Evolutionary conservation across 2,888 invertebrate species (phyloP).

Genomic region (Melitaea athalia): DNA sequence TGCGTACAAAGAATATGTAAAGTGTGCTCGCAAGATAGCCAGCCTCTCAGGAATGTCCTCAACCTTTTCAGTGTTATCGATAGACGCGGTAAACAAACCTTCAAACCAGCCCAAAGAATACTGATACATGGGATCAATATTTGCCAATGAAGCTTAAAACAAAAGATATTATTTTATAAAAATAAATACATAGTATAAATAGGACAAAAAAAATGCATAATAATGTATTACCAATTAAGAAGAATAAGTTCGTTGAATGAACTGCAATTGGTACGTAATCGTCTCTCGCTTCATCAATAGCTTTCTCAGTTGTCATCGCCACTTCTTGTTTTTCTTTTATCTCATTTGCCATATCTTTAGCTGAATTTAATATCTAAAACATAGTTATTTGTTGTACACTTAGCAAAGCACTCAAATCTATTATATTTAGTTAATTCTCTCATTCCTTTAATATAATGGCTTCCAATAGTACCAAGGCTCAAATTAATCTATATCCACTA

Average conservation of each 20-base stretch:
- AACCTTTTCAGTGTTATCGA: constrained; percentile 92
- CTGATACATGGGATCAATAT: constrained; percentile 98
- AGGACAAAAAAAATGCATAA: neutral
- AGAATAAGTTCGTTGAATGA: constrained; percentile 95
- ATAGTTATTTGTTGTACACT: neutral
- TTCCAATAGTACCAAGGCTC: no score
- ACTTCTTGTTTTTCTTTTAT: constrained; percentile 95
- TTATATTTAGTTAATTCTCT: no score
- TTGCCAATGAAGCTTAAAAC: constrained; percentile 88
- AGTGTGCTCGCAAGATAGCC: constrained; percentile 88
- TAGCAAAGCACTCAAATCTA: neutral
- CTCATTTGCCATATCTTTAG: constrained; percentile 94
- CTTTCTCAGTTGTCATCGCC: constrained; percentile 94
- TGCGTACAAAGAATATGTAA: constrained; percentile 93
- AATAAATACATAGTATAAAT: no score
- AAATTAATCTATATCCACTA: no score
- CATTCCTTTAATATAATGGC: no score
- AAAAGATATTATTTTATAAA: constrained; percentile 36
- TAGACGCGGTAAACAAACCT: constrained; percentile 91
- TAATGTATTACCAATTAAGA: constrained; percentile 86
- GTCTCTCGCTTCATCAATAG: constrained; percentile 92
- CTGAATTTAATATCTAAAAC: constrained; percentile 89
- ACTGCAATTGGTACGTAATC: constrained; percentile 95
- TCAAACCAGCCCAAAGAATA: constrained; percentile 98
- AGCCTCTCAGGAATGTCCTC: constrained; percentile 90